Conservation (phyloP, 2,797 vertebrate species). For the Anomalospiza imberbis region DNA sequence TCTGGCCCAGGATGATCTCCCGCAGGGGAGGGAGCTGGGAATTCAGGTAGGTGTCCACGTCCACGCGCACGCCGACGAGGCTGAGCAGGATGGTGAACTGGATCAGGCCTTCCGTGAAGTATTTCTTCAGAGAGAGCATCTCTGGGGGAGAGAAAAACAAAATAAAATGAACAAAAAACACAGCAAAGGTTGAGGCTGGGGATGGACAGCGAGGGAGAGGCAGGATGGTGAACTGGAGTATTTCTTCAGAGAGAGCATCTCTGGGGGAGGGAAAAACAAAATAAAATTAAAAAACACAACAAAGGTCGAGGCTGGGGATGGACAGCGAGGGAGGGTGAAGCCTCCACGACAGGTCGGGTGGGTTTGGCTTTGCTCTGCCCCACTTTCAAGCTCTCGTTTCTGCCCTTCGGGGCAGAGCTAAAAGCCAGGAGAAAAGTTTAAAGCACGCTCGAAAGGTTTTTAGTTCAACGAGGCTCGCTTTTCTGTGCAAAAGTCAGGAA, state of each 20-base stretch:
- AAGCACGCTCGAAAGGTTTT: accelerated
- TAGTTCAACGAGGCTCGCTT: accelerated
- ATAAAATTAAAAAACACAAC: no score
- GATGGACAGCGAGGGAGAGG: background rate
- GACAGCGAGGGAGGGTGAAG: accelerated
- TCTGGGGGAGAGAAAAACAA: conserved; percentile 54
- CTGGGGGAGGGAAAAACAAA: background rate
- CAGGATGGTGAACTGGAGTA: conserved; percentile 81
- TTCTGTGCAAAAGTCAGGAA: background rate
- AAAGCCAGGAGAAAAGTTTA: background rate
- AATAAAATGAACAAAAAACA: no score
- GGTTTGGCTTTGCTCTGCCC: background rate
- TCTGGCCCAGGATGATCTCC: conserved; percentile 98
- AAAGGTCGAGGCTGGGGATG: background rate
- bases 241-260: conserved; percentile 76
- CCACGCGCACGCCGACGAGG: conserved; percentile 95
- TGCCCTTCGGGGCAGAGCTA: accelerated
- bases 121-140: conserved; percentile 99
- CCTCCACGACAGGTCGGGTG: conserved; percentile 34
- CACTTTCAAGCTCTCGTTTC: background rate
- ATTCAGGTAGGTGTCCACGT: conserved; percentile 96
- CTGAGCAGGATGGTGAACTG: conserved; percentile 99
- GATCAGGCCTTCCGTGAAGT: conserved; percentile 99
- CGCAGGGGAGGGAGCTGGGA: conserved; percentile 94
- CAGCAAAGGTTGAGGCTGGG: no score